phyloP scores from a whole-genome alignment of 2,797 vertebrate genomes.

The Vipera latastei region DNA sequence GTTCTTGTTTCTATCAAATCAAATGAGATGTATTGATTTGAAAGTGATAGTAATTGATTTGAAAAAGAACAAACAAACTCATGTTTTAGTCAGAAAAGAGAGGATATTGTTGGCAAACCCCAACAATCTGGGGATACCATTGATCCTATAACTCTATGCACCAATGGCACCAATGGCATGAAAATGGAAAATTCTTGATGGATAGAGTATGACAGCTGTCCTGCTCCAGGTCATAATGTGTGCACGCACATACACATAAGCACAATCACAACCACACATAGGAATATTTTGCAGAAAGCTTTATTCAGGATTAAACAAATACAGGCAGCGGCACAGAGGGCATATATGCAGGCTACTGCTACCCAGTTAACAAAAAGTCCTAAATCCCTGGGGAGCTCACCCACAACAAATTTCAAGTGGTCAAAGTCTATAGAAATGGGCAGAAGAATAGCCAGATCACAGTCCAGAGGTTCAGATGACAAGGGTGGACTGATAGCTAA shows the following conservation, averaged over 20 bases:
- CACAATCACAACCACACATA: not conserved
- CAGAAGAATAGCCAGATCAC: not conserved
- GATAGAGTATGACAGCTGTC: not conserved
- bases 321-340: not conserved
- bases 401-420: not conserved
- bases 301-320: not conserved
- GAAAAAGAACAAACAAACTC: not conserved
- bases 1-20: not conserved
- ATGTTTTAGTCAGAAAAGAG: not conserved
- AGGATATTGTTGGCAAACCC: not conserved
- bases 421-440: not conserved
- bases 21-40: not conserved
- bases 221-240: not conserved
- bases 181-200: not conserved
- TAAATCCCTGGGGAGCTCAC: not conserved
- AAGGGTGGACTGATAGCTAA: not conserved
- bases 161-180: not conserved
- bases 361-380: not conserved
- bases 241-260: not conserved
- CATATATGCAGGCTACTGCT: not conserved
- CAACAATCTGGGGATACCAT: not conserved
- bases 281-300: not conserved
- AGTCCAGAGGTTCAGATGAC: not conserved
- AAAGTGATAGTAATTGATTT: not conserved
- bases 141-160: not conserved